Evolutionary conservation across 2,888 invertebrate genomes (phyloP).

Genomic region (Rhopalosiphum nymphaeae): DNA sequence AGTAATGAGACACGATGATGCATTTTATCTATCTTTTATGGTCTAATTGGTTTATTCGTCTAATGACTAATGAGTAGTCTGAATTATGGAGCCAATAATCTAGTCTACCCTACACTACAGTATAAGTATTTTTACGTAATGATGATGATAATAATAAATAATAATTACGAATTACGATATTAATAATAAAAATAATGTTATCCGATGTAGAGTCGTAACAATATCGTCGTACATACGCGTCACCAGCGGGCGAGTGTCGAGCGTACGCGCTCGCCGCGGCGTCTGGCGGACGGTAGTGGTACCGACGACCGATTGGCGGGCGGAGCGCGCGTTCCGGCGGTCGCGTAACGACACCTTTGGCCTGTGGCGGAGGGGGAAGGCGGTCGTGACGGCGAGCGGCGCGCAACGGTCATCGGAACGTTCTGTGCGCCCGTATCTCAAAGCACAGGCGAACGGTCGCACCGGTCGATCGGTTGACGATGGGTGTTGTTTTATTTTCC

Average conservation of each 20-base stretch:
- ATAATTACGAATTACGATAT: not conserved
- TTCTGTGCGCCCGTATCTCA: not conserved
- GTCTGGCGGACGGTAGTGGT: not conserved
- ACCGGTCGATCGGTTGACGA: not conserved
- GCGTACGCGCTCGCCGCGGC: not conserved
- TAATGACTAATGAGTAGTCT: not conserved
- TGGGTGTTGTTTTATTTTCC: not conserved
- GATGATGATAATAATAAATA: not conserved
- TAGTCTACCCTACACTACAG: no score
- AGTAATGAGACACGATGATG: no score
- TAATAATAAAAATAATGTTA: not conserved
- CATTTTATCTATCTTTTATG: no score
- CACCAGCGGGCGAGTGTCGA: not conserved
- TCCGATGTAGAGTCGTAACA: not conserved
- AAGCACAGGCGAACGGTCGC: slow-evolving; percentile 20
- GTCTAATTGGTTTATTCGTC: not conserved
- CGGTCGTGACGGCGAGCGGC: not conserved
- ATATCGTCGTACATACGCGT: not conserved
- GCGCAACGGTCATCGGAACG: slow-evolving; percentile 38
- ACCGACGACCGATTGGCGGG: not conserved
- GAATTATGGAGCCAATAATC: no score
- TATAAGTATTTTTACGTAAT: not conserved
- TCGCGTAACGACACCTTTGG: not conserved
- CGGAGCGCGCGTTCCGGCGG: not conserved
- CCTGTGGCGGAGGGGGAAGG: not conserved